Base-by-base conservation (phyloP, 2,113 vertebrate genomes). In the Elgaria multicarinata region DNA sequence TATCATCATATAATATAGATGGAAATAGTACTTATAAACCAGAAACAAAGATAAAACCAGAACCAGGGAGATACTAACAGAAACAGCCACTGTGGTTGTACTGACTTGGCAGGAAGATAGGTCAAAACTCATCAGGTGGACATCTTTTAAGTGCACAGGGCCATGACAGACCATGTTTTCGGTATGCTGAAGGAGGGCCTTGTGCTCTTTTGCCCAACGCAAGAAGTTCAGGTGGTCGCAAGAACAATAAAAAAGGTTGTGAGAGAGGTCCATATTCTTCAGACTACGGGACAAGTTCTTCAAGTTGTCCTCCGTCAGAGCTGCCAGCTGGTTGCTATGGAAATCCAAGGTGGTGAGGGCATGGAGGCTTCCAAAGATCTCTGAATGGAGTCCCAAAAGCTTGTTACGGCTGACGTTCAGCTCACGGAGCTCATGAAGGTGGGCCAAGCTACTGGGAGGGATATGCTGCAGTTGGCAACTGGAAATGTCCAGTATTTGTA, bases 401-500 rank as follows among this genome's bases (percentile, higher is more conserved):
- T 96, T 96, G 79, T 98, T 98, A 80, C 95, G 93, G 92, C 97
- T 98, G 87, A 98, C 93, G 80, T 97, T 95, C 42, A 98, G 89
- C 26, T 94, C 82, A 67, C 80, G 83, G 36, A 98, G 94, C 62
- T 91, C 92, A 66, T 13, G 79, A 14, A 98, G 96, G 16, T 86
- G 20, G 1, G 85, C 79, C 84, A 98, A 97, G 28, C 94, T 95
- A 3, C 1, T 88, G 46, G 3, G 80, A 42, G 92, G 91, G 16
- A 98, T 91, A 0, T 91, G 53, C 14, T 94, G 87, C n/a, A 98
- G 79, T 8, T 93, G 90, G 93, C 97, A 98, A 6, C 71, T 36
- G 84, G 97, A 98, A 90, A 98, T 90, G 79, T 98, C 97, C 91
- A 98, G 82, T 74, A 62, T 64, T 26, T 91, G 97, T 84, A 98